Percentiles rank a stretch among this genome's conserved stretches.
Evolutionary conservation across 1,140 invertebrate species (phyloP).

Genomic region (Ooceraea biroi): DNA sequence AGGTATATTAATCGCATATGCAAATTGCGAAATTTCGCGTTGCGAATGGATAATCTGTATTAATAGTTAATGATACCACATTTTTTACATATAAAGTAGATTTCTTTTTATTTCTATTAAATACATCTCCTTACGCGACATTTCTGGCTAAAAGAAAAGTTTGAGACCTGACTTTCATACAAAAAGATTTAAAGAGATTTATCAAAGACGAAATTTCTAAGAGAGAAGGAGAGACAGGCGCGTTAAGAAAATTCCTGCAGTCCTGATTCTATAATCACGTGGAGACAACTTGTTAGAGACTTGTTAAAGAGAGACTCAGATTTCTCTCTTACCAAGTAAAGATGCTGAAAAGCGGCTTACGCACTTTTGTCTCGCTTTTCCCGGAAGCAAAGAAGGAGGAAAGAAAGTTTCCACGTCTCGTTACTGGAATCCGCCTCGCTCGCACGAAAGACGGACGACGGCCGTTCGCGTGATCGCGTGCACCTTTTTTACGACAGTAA

Average conservation of each 20-base stretch:
- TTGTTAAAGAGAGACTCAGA: not conserved
- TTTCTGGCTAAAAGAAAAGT: too few species aligned
- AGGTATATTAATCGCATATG: too few species aligned
- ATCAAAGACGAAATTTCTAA: too few species aligned
- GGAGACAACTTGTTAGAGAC: not conserved
- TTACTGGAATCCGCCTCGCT: conserved; percentile 36
- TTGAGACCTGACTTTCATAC: too few species aligned
- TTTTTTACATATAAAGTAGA: too few species aligned
- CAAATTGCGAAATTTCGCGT: too few species aligned
- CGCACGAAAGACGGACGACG: conserved; percentile 33
- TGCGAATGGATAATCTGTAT: too few species aligned
- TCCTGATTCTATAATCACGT: not conserved
- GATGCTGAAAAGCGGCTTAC: conserved; percentile 3
- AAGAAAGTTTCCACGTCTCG: conserved; percentile 25
- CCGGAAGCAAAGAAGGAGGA: not conserved
- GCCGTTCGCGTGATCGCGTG: conserved; percentile 20
- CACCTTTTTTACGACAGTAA: conserved; percentile 13
- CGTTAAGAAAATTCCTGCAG: not conserved
- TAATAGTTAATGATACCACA: too few species aligned
- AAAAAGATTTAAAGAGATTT: too few species aligned
- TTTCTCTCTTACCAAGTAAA: conserved; percentile 8
- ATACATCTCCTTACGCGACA: too few species aligned
- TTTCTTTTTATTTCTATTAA: too few species aligned
- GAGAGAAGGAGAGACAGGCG: too few species aligned
- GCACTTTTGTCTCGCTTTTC: conserved; percentile 9